A percentile compares a stretch with the other conserved stretches of the same genome.
phyloP scores from a whole-genome alignment of 2,113 vertebrate genomes.

The Python bivittatus region DNA sequence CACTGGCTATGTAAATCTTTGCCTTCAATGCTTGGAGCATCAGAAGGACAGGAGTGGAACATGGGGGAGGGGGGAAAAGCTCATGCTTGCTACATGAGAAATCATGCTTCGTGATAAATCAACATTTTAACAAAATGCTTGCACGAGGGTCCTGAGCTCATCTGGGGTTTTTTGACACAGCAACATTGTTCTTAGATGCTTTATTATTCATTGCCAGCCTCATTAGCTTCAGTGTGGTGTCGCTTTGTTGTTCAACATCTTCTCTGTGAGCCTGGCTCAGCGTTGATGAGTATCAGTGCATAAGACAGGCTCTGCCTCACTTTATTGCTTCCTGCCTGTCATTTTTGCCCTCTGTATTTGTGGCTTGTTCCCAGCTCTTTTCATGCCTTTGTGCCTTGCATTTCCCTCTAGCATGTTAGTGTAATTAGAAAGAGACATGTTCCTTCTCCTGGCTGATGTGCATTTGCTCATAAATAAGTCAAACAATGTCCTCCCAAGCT shows the following conservation, averaged over 20 bases:
- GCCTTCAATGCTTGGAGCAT: background rate
- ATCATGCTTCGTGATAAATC: background rate
- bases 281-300: background rate
- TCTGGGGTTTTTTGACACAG: background rate
- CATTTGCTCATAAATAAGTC: background rate
- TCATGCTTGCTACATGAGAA: no score
- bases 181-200: background rate
- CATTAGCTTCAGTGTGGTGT: background rate
- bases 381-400: background rate
- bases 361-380: background rate
- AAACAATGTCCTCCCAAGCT: background rate
- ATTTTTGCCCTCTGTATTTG: background rate
- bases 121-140: background rate
- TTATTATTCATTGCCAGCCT: background rate
- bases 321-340: background rate
- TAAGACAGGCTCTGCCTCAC: background rate
- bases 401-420: background rate
- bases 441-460: background rate
- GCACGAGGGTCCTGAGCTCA: background rate
- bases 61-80: background rate
- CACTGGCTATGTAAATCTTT: background rate
- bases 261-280: background rate
- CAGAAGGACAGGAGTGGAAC: background rate
- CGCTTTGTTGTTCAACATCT: background rate
- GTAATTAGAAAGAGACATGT: background rate